Percentiles rank a stretch among this genome's conserved stretches.
Evolutionary conservation across 2,113 vertebrate genomes (phyloP).

Genomic region (Chitala chitala): DNA sequence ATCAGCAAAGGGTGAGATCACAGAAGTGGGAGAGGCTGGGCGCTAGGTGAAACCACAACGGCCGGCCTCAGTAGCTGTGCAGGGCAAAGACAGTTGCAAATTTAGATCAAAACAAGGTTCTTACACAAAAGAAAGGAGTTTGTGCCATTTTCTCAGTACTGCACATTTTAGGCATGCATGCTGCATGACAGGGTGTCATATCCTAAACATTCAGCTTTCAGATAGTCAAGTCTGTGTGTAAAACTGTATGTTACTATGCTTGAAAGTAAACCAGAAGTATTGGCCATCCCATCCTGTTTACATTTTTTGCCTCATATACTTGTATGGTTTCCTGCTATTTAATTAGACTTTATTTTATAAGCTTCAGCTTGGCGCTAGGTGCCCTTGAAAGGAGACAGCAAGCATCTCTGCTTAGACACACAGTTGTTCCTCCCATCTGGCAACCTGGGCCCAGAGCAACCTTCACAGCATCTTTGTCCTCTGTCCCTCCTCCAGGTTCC

Average conservation of each 20-base stretch:
- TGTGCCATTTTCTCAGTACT: too few relatives aligned
- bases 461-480: not conserved
- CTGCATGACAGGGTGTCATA: too few relatives aligned
- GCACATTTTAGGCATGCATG: too few relatives aligned
- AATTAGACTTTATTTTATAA: not conserved
- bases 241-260: too few relatives aligned
- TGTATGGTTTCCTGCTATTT: not conserved
- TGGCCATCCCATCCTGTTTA: not conserved
- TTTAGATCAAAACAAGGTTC: too few relatives aligned
- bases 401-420: not conserved
- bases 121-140: too few relatives aligned
- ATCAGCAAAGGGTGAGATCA: slow-evolving; percentile 4
- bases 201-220: too few relatives aligned
- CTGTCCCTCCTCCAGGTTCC: slow-evolving; percentile 25
- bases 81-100: too few relatives aligned
- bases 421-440: not conserved
- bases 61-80: not conserved
- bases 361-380: not conserved
- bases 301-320: not conserved
- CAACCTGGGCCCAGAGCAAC: too few relatives aligned
- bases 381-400: not conserved
- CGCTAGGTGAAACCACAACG: not conserved
- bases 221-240: too few relatives aligned
- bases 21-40: not conserved
- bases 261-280: not conserved